Evolutionary conservation across 2,113 vertebrate genomes (phyloP), one percentile per base, ranked within the genome.

Genomic region (Percopsis transmontana): DNA sequence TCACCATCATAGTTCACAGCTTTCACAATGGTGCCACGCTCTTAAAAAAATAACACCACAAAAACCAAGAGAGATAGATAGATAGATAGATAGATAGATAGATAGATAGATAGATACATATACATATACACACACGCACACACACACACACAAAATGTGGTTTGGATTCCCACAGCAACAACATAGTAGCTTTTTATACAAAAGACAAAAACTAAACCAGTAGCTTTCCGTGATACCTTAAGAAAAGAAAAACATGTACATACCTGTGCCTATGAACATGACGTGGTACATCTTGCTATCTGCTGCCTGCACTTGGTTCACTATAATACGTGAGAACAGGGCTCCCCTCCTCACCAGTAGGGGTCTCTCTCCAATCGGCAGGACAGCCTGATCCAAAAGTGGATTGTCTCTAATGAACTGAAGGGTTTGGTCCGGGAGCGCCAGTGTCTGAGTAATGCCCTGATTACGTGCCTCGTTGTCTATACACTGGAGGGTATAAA

Each of bases 251-350:
- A n/a, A n/a, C n/a, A n/a, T n/a, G n/a, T 50, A 66, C 81, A 55
- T 62, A 93, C 94, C 92, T 83, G 94, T 93, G 81, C 91, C 94
- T 50, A 92, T 86, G 77, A 94, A 95, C 89, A 94, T 90, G 64
- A 94, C 87, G 0, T 76, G 27, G 12, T 92, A 79, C 0, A 40
- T 69, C 12, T 71, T 51, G 16, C 89, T 77, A 11, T 94, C 83
- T 5, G 89, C 59, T 10, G 86, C 84, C 40, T 72, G 67, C 23
- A 82, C 80, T 61, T 83, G 79, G 80, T 90, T 76, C 27, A 93
- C 93, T 0, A 88, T 74, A 14, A 93, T 91, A 54, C 86, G 77
- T 56, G 90, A 91, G 39, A 92, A 93, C 38, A 65, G 62, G 5
- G 90, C 61, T 23, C 90, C 91, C 58, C 73, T 88, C 59, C 75